A percentile compares a stretch with the other conserved stretches of the same genome.
Conservation (phyloP, 1,140 invertebrate genomes). For the Acyrthosiphon pisum region DNA sequence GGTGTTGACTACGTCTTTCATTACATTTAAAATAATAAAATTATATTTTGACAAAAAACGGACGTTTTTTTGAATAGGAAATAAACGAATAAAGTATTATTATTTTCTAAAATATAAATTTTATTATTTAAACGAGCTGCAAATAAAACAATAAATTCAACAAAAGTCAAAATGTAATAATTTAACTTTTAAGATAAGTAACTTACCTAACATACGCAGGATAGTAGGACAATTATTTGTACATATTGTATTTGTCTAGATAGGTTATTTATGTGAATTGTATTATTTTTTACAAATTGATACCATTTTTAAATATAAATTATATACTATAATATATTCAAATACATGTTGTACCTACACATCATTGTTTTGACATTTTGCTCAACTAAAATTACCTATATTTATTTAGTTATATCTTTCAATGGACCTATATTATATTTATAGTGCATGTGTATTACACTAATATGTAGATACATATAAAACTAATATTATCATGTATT, state of each 20-base stretch:
- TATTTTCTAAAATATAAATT: too few species aligned
- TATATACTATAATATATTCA: neutral
- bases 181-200: too few species aligned
- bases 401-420: neutral
- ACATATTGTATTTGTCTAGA: too few species aligned
- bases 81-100: neutral
- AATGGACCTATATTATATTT: neutral
- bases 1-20: too few species aligned
- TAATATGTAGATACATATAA: neutral
- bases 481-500: neutral
- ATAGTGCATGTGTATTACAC: neutral
- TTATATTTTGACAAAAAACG: neutral
- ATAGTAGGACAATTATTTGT: neutral
- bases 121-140: too few species aligned
- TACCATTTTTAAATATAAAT: neutral
- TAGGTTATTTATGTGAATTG: neutral
- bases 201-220: neutral
- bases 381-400: neutral
- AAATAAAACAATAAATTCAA: neutral
- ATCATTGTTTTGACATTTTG: neutral
- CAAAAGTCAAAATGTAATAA: too few species aligned
- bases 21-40: neutral
- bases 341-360: too few species aligned
- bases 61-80: neutral
- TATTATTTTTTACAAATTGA: neutral